These are phyloP conservation scores for Nebria brevicollis DNA, from an alignment of 2,888 invertebrate species.

Conservation along the genomic window DNA sequence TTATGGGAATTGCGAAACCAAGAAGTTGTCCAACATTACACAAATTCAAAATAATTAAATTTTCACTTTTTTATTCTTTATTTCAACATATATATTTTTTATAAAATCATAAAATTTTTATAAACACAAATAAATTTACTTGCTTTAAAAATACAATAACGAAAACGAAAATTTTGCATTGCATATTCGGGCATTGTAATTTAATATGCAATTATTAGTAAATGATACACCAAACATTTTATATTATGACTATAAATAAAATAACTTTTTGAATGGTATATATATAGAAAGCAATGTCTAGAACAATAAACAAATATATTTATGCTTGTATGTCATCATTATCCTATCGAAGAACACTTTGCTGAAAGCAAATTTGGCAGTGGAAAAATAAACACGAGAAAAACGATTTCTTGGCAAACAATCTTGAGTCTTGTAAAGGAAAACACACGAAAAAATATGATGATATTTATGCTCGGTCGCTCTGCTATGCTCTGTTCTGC, in stretches of 20 bases:
- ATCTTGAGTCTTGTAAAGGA: conserved; percentile 35
- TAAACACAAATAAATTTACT: too few species aligned
- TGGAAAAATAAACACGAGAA: conserved; percentile 14
- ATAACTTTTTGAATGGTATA: neutral
- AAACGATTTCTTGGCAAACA: conserved; percentile 44
- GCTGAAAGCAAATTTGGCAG: conserved; percentile 12
- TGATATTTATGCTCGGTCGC: conserved; percentile 27
- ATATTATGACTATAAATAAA: too few species aligned
- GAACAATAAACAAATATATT: neutral
- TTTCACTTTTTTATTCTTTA: too few species aligned
- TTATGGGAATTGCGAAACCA: neutral
- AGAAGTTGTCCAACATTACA: too few species aligned
- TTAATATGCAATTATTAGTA: too few species aligned
- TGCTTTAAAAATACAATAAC: too few species aligned
- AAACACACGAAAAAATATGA: conserved; percentile 29
- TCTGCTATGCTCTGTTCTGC: neutral
- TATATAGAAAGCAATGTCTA: neutral
- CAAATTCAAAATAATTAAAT: too few species aligned
- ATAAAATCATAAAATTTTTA: too few species aligned
- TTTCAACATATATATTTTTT: too few species aligned
- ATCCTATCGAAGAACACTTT: conserved; percentile 26
- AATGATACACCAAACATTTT: too few species aligned
- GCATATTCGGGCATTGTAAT: too few species aligned
- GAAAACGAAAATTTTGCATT: too few species aligned
- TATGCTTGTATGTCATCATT: conserved; percentile 21